Evolutionary conservation across 35 echinoderm and acorn worm genomes (phyloP), one percentile per base, ranked within the genome.

Genomic region (Hemicentrotus pulcherrimus): DNA sequence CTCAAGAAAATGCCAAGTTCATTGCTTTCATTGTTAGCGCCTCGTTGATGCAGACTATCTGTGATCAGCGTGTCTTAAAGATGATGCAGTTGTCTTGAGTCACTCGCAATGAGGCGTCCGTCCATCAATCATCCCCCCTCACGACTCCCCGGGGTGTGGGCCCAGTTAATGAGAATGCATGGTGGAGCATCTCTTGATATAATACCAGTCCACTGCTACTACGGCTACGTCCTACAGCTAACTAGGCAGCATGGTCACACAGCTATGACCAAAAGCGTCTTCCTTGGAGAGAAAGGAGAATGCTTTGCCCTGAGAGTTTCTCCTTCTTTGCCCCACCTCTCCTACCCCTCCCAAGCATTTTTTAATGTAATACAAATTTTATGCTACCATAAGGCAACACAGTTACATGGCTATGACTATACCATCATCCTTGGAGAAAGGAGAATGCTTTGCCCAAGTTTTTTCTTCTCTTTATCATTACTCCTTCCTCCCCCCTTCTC

Each of bases 11-110:
- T 78, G 24, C 6, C 65, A 78, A 78, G 22, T 28, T 78, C 24
- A 71, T 5, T 71, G 61, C 24, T 71, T 24, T n/a, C 65, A 28
- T 78, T 28, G 24, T 8, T 78, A 78, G 65, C 65, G 65, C 19
- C 65, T 78, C 65, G 6, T 78, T 28, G 19, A 8, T n/a, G 28
- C 6, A 78, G 65, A 78, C 65, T 71, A 71, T 19, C 61, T 7
- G 24, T 15, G 61, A 71, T 71, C 61, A 71, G 18, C 61, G 5
- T 78, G 65, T 78, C 65, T 78, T 78, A 28, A 90, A 90, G 88
- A 90, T 90, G 88, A 90, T 90, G 88, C 88, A 90, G 88, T 90
- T 90, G 88, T 90, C 88, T 90, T 93, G 91, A 93, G 48, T 93
- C 91, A 93, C 48, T 47, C 10, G 46, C 22, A 16, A 22, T 58